Evolutionary conservation across 64 coral and sea anemone species (phyloP), one percentile per base, ranked within the genome.

Genomic region (Astreopora myriophthalma): DNA sequence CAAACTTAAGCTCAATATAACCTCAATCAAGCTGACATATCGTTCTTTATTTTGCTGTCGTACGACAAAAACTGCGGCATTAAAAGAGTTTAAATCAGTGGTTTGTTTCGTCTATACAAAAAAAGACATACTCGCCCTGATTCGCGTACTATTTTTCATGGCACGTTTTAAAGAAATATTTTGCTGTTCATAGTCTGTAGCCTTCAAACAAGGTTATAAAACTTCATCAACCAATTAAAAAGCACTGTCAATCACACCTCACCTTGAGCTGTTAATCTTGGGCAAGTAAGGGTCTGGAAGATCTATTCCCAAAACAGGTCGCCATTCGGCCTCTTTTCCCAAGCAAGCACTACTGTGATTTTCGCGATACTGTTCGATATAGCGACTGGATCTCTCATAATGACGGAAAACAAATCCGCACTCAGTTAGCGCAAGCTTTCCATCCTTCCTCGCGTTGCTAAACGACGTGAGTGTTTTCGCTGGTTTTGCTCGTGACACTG

Each of bases 321-420:
- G 73, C 51, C 89, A 68, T 66, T 94, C 92, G 17, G 86, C 24
- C 35, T 90, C 95, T 34, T 79, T 90, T 13, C 87, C 91, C 80
- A 97, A 49, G 20, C 64, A 85, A 2, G 91, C 75, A 8, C 85
- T 73, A 8, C 91, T 74, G n/a, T 97, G 95, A 61, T 94, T 97
- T 78, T 94, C 91, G 12, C 95, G 88, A 84, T 97, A 97, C 40
- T 97, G 95, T 48, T 86, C 87, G 1, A 96, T 96, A 13, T 96
- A 96, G 48, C 81, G 79, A 22, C 57, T 63, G 48, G 81, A 57
- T 13, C 69, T 76, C 38, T 97, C 92, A 87, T 97, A 97, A 81
- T 97, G 95, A 14, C 95, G 91, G 35, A 97, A 97, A 32, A 97
- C 69, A 80, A 94, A 97, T 64, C 85, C 90, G 2, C 88, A 92